These are phyloP conservation scores for Ateles fusciceps DNA, from an alignment of 2,797 vertebrate genomes.

Conservation along the genomic window DNA sequence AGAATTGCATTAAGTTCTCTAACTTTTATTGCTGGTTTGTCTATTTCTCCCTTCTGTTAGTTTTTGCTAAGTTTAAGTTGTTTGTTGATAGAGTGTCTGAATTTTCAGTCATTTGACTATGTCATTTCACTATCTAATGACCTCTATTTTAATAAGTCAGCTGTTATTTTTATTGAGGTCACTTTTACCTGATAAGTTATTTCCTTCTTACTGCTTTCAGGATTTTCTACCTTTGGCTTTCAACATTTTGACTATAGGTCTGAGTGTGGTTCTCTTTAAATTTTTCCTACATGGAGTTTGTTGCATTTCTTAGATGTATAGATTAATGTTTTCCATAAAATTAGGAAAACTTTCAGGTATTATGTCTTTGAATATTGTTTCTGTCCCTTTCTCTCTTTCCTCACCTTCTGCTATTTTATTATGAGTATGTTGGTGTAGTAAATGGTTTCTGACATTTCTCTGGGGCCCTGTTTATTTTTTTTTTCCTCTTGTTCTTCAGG, in stretches of 20 bases:
- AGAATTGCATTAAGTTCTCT: background rate
- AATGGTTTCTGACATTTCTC: background rate
- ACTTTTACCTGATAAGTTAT: background rate
- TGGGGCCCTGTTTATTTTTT: background rate
- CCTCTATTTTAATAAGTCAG: background rate
- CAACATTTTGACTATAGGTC: background rate
- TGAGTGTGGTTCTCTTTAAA: background rate
- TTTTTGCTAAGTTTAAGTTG: background rate
- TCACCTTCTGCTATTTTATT: background rate
- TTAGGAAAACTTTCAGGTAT: background rate
- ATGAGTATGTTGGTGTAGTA: background rate
- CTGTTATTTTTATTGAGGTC: background rate
- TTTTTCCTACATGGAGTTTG: background rate
- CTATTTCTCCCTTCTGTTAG: background rate
- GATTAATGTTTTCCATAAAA: background rate
- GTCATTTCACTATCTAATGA: background rate
- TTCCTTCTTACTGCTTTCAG: background rate
- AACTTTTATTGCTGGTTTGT: background rate
- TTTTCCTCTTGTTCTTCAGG: background rate
- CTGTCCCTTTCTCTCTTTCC: background rate
- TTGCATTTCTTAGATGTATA: background rate
- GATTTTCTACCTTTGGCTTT: background rate
- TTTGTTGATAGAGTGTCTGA: background rate
- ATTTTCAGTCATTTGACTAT: background rate
- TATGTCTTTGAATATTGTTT: background rate